These are phyloP conservation scores for Syngnathus acus DNA, from an alignment of 2,797 vertebrate genomes.

Conservation along the genomic window DNA sequence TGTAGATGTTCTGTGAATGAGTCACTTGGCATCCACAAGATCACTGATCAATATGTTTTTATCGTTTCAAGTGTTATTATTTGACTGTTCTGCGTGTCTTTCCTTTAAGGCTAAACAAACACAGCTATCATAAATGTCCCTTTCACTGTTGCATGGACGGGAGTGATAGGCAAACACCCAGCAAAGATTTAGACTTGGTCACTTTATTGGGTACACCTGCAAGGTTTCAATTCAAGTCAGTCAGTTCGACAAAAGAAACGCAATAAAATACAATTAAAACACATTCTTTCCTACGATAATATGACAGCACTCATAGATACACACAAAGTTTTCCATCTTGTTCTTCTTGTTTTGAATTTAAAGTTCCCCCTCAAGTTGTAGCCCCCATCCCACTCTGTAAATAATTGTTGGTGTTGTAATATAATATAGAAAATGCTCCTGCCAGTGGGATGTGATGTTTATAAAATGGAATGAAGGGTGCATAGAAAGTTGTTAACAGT, in stretches of 20 bases:
- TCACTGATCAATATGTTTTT: constrained; percentile 29
- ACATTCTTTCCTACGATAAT: no score
- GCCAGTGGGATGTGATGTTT: constrained; percentile 7
- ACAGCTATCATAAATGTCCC: constrained; percentile 31
- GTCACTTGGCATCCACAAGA: constrained; percentile 23
- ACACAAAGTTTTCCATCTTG: no score
- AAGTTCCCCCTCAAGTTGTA: no score
- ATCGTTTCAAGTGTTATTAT: constrained; percentile 13
- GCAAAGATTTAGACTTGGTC: not conserved
- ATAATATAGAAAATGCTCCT: constrained; percentile 22
- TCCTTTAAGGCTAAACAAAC: constrained; percentile 16
- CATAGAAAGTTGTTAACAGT: constrained; percentile 4
- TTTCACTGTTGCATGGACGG: constrained; percentile 16
- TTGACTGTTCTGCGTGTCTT: constrained; percentile 19
- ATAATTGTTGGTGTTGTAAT: constrained; percentile 19
- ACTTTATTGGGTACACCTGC: not conserved
- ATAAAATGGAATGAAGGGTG: constrained; percentile 10
- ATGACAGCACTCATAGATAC: no score
- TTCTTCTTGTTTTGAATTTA: no score
- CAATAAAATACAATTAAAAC: no score
- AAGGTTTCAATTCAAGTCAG: not conserved
- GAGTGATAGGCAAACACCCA: constrained; percentile 4
- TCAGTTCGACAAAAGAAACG: no score
- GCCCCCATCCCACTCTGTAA: no score
- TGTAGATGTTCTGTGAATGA: constrained; percentile 26